phyloP scores from a whole-genome alignment of 2,888 invertebrate genomes.

The Ryuthela nishihirai region DNA sequence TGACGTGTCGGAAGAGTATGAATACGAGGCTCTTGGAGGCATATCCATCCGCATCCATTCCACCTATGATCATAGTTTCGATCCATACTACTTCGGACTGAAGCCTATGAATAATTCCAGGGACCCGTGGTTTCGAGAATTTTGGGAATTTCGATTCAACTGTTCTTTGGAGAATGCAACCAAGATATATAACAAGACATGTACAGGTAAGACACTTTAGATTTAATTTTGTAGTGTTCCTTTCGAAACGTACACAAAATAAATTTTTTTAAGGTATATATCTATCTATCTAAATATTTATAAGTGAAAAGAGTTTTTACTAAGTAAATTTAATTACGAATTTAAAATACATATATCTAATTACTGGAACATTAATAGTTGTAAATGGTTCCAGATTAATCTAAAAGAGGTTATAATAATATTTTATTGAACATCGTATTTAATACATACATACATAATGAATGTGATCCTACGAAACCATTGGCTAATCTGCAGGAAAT shows the following conservation, averaged over 20 bases:
- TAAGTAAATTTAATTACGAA: no score
- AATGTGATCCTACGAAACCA: no score
- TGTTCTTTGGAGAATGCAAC: conserved; percentile 54
- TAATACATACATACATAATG: no score
- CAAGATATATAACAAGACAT: conserved; percentile 36
- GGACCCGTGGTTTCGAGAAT: conserved; percentile 71
- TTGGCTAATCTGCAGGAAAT: no score
- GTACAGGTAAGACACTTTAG: conserved; percentile 18
- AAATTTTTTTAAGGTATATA: neutral
- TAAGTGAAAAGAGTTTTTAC: no score
- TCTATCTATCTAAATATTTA: no score
- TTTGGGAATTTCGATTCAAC: conserved; percentile 69
- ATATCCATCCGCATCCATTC: conserved; percentile 72
- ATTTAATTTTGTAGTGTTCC: no score
- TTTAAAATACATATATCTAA: no score
- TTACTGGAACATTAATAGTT: no score
- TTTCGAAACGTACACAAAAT: neutral
- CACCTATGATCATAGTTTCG: conserved; percentile 62
- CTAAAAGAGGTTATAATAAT: no score
- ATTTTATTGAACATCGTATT: no score
- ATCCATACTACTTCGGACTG: conserved; percentile 64
- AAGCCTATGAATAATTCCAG: conserved; percentile 61
- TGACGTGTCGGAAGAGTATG: conserved; percentile 67
- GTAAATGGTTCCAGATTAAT: no score
- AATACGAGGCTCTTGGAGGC: conserved; percentile 64